Base-by-base conservation (phyloP, 2,797 vertebrate genomes). In the Sebastes cheni region DNA sequence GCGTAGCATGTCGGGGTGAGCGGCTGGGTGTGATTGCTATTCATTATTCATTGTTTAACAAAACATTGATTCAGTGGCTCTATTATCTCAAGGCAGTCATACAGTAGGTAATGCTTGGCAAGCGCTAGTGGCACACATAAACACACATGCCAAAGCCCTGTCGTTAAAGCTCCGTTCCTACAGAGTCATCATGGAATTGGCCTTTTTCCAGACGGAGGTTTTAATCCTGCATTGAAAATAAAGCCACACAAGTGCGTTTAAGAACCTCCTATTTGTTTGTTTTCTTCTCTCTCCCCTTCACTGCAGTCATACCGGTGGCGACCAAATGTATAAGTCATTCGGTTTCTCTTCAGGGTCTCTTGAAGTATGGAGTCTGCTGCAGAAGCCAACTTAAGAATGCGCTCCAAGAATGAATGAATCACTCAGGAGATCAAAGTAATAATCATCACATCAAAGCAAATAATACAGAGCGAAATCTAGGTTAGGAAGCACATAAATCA, bases 21-120 rank as follows among this genome's bases (percentile, higher is more conserved):
- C 59, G 25, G 32, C 27, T 12, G 34, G 34, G 3, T 14, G 25
- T 5, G 25, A 71, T 79, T 75, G 27, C 42, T 74, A 79, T 81
- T 80, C 71, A 70, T 62, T 27, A 46, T 22, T 54, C 23, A 18
- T 18, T 30, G 46, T 80, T 81, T 77, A 64, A 32, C 32, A 20
- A 75, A 65, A 75, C 72, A 80, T 84, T 2, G 72, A 88, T 86
- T 79, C 62, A 18, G 52, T 20, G 56, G 66, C 46, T 86, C 76
- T 77, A 50, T 86, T 74, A 85, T 85, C 71, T 85, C 68, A 34
- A 71, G 16, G 67, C 60, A 30, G 20, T 73, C 69, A 9, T 9
- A n/a, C 27, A 42, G 54, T 8, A 36, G 58, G 14, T 80, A 55
- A 71, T 59, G 69, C 69, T 73, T 50, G 18, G 29, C 60, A 42